Evolutionary conservation across 2,888 invertebrate genomes (phyloP).

Genomic region (Ametastegia equiseti): DNA sequence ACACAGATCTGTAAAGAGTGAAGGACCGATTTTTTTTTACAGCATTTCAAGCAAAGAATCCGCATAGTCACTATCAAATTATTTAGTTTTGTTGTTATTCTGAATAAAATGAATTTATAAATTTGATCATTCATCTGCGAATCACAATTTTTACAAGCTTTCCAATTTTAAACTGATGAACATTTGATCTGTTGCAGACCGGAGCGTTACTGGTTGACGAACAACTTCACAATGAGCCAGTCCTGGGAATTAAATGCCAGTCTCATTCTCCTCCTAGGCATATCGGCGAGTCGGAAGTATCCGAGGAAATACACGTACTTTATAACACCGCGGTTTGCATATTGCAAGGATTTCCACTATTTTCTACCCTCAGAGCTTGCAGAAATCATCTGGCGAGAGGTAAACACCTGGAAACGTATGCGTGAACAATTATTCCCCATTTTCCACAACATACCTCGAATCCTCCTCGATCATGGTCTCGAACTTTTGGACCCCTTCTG

Average conservation of each 20-base stretch:
- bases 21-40: no score
- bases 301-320: conserved; percentile 87
- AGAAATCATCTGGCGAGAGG: conserved; percentile 89
- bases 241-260: conserved; percentile 88
- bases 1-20: not conserved
- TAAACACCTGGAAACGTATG: conserved; percentile 67
- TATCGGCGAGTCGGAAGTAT: conserved; percentile 71
- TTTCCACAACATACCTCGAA: not conserved
- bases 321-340: conserved; percentile 86
- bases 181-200: conserved; percentile 75
- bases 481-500: no score
- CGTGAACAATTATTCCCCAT: not conserved
- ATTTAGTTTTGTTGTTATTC: no score
- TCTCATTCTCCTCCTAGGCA: conserved; percentile 79
- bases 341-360: conserved; percentile 87
- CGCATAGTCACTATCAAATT: not conserved
- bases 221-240: conserved; percentile 89
- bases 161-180: conserved; percentile 38
- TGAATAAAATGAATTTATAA: not conserved
- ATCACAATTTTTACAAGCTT: not conserved
- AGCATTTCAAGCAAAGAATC: not conserved
- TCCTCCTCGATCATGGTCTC: conserved; percentile 40
- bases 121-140: no score
- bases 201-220: conserved; percentile 90
- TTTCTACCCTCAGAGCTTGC: conserved; percentile 87